These are phyloP conservation scores for Prionailurus viverrinus DNA, from an alignment of 2,113 vertebrate genomes.

Conservation along the genomic window DNA sequence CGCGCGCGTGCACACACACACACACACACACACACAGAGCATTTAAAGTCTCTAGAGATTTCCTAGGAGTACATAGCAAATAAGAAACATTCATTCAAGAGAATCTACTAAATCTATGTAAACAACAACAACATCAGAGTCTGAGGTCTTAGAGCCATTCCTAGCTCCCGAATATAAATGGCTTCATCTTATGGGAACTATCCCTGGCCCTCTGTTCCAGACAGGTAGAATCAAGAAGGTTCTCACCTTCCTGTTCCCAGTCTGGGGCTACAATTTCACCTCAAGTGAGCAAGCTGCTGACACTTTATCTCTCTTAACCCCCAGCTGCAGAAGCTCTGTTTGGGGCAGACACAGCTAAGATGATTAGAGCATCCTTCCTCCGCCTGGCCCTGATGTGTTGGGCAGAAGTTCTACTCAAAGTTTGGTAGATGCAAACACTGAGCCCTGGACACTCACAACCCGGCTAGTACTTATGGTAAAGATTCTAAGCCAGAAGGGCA, in stretches of 20 bases:
- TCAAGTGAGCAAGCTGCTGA: not conserved
- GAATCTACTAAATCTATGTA: not conserved
- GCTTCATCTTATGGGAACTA: not conserved
- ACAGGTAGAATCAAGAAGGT: not conserved
- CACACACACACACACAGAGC: not conserved
- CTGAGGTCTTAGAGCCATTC: not conserved
- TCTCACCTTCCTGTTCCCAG: not conserved
- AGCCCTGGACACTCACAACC: not conserved
- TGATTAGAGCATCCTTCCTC: not conserved
- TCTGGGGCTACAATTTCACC: not conserved
- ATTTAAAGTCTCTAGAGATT: not conserved
- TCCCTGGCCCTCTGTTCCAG: rapidly evolving
- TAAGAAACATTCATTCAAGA: not conserved
- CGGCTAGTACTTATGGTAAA: not conserved
- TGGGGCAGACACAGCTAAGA: not conserved
- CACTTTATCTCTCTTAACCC: not conserved
- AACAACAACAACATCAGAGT: not conserved
- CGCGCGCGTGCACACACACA: rapidly evolving
- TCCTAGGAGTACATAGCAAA: not conserved
- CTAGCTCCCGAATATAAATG: not conserved
- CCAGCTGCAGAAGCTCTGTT: not conserved
- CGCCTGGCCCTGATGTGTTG: rapidly evolving
- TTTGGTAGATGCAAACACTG: not conserved
- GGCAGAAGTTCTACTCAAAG: not conserved
- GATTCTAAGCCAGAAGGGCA: not conserved